Conservation (phyloP, 2,888 invertebrate species). For the Tipula vernalis region DNA sequence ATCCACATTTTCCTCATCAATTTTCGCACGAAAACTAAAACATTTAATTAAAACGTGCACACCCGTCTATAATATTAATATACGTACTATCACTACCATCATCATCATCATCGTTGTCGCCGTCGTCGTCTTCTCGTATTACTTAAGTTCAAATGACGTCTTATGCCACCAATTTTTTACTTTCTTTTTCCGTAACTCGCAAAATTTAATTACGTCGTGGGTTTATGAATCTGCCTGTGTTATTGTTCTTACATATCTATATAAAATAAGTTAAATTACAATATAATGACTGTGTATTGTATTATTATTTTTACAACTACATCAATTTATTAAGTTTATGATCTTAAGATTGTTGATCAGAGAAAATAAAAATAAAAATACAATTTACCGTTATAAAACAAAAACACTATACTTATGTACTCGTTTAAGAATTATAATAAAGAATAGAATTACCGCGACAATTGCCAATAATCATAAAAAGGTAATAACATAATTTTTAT, state of each 20-base stretch:
- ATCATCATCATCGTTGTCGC: not conserved
- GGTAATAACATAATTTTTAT: not conserved
- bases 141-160: not conserved
- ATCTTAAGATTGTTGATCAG: not conserved
- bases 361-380: not conserved
- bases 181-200: not conserved
- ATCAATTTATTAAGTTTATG: not conserved
- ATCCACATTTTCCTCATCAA: not conserved
- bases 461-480: not conserved
- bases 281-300: not conserved
- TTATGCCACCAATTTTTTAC: not conserved
- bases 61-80: not conserved
- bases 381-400: not conserved
- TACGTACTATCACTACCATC: not conserved
- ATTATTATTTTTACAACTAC: not conserved
- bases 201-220: not conserved
- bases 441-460: constrained; percentile 4
- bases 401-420: not conserved
- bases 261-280: not conserved
- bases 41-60: not conserved
- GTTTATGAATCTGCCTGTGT: not conserved
- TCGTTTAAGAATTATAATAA: not conserved
- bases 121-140: not conserved
- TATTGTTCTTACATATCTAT: not conserved
- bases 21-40: not conserved